Evolutionary conservation across 2,797 vertebrate species (phyloP).

Genomic region (Buceros bicornis): DNA sequence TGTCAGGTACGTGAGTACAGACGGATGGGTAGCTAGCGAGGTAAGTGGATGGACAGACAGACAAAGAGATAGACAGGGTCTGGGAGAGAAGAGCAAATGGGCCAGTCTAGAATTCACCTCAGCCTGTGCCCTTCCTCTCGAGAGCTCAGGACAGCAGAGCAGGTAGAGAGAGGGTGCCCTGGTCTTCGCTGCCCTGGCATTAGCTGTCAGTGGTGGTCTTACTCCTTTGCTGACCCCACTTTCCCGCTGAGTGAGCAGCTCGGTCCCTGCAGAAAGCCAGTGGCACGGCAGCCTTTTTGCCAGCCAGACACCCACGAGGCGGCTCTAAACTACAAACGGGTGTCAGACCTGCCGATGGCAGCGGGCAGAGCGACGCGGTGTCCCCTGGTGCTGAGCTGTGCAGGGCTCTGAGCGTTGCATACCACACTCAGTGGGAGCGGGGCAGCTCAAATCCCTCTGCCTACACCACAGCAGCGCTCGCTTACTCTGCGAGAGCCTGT

Average conservation of each 20-base stretch:
- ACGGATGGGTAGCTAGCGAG: not conserved
- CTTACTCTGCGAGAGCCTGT: not conserved
- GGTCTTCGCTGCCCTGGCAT: not conserved
- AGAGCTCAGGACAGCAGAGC: not conserved
- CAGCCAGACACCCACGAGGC: not conserved
- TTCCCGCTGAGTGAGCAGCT: not conserved
- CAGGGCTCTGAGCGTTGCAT: accelerated
- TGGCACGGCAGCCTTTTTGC: not conserved
- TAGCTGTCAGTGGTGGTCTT: not conserved
- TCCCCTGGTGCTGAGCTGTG: not conserved
- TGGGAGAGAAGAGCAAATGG: not conserved
- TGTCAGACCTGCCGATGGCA: not conserved
- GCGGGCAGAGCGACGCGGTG: not conserved
- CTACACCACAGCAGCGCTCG: accelerated
- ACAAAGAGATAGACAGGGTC: not conserved
- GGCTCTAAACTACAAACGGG: not conserved
- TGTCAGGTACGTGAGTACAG: not conserved
- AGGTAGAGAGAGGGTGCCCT: accelerated
- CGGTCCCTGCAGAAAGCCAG: not conserved
- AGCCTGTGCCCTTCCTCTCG: accelerated
- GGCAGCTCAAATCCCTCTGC: not conserved
- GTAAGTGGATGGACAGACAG: not conserved
- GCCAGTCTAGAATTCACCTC: not conserved
- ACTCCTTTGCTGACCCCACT: not conserved
- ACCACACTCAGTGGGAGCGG: accelerated